Percentiles rank a stretch among this genome's conserved stretches.
These are phyloP conservation scores for Halcyon malimbica DNA, from an alignment of 2,113 vertebrate genomes.

Conservation along the genomic window DNA sequence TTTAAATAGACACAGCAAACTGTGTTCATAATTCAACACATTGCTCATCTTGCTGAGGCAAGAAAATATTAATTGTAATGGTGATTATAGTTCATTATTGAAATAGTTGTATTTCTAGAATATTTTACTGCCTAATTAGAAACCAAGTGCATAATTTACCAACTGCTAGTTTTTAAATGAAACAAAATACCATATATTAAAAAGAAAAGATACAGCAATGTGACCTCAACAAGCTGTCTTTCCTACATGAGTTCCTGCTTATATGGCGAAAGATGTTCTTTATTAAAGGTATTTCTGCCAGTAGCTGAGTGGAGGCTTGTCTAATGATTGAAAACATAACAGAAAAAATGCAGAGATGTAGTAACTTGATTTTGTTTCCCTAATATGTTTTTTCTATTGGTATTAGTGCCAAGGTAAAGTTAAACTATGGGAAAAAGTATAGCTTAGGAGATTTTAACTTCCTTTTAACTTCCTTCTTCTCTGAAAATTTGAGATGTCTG, in stretches of 20 bases:
- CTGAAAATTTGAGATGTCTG: neutral
- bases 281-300: neutral
- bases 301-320: neutral
- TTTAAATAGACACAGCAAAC: neutral
- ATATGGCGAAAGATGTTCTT: neutral
- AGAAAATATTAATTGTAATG: neutral
- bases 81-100: neutral
- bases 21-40: neutral
- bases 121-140: neutral
- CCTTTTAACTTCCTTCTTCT: neutral
- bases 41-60: neutral
- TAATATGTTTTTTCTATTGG: neutral
- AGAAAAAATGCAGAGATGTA: neutral
- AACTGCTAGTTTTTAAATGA: neutral
- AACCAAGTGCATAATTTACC: neutral
- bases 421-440: neutral
- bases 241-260: neutral
- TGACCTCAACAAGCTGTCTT: neutral
- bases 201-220: neutral
- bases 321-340: neutral
- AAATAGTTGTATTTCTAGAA: neutral
- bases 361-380: neutral
- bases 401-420: neutral
- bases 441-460: neutral
- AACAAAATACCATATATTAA: neutral